Base-by-base conservation (phyloP, 2,797 vertebrate species). In the Phoeniculus purpureus region DNA sequence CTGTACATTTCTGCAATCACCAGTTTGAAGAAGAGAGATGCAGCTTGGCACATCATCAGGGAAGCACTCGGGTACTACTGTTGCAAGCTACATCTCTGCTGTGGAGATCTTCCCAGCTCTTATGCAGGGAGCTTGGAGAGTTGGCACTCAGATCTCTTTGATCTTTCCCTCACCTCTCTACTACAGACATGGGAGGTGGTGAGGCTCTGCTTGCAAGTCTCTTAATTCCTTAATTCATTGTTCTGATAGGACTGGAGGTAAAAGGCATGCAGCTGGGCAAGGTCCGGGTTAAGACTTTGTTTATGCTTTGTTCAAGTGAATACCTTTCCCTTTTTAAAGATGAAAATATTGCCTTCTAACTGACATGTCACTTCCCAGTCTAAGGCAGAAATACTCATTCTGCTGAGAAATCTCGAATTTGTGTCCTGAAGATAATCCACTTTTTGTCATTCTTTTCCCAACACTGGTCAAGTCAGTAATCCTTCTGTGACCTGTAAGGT, bases 41-140 rank as follows among this genome's bases (percentile, higher is more conserved):
- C 1, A 3, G 3, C 50, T 78, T 65, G 62, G 13, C 43, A 20
- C 19, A 16, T 60, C 16, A 3, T 45, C 50, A 1, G 4, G 15
- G 45, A 21, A 72, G 21, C 16, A 48, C 1, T 3, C 9, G 17
- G 12, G 5, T n/a, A 17, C 34, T 4, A 0, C 7, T 20, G 4
- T 9, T 81, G 23, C 34, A 45, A 47, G 21, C 8, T 22, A 5
- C 14, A 4, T 21, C 31, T 75, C 50, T 48, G 45, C 3, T 1
- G 1, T 16, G 34, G 32, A 34, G 75, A 85, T 7, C 31, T 76
- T 51, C 31, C 43, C 25, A 62, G 32, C 5, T 32, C 19, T 34
- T 7, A 19, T 60, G 23, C 25, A 18, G 62, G 37, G 26, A 78
- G 6, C 34, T 58, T n/a, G 17, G 45, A 26, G 51, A 51, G 19